These are phyloP conservation scores for Mobula hypostoma DNA, from an alignment of 2,113 vertebrate genomes.

Conservation along the genomic window DNA sequence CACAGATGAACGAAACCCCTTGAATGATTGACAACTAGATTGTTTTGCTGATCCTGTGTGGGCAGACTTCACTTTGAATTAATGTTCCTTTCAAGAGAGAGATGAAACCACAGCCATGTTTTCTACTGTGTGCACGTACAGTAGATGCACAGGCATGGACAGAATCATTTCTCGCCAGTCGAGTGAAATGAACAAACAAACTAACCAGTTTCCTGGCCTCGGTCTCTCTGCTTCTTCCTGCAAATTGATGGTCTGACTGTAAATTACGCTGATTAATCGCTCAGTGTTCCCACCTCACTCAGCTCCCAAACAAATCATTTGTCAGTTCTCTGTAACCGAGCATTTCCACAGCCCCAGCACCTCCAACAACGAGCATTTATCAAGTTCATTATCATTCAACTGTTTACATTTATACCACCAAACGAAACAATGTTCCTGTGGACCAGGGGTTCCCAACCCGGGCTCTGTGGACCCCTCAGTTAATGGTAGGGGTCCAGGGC, in stretches of 20 bases:
- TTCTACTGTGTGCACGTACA: background rate
- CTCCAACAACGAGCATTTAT: background rate
- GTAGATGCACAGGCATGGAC: background rate
- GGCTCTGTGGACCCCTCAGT: no score
- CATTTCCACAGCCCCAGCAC: no score
- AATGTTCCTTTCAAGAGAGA: background rate
- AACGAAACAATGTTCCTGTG: no score
- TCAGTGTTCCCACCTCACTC: background rate
- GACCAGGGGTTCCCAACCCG: no score
- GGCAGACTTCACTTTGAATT: background rate
- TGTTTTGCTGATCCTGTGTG: background rate
- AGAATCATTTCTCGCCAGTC: background rate
- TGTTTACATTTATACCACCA: no score
- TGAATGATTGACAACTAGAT: background rate
- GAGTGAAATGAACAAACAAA: background rate
- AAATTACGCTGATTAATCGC: background rate
- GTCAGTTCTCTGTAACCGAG: background rate
- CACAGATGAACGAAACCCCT: background rate
- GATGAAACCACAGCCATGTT: background rate
- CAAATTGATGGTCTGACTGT: conserved; percentile 13
- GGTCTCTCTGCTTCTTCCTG: background rate
- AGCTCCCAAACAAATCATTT: background rate
- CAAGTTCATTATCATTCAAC: no score
- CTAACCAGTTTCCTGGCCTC: background rate
- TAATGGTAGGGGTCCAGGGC: no score